These are phyloP conservation scores for Tragulus kanchil DNA, from an alignment of 2,113 vertebrate species.

Conservation along the genomic window DNA sequence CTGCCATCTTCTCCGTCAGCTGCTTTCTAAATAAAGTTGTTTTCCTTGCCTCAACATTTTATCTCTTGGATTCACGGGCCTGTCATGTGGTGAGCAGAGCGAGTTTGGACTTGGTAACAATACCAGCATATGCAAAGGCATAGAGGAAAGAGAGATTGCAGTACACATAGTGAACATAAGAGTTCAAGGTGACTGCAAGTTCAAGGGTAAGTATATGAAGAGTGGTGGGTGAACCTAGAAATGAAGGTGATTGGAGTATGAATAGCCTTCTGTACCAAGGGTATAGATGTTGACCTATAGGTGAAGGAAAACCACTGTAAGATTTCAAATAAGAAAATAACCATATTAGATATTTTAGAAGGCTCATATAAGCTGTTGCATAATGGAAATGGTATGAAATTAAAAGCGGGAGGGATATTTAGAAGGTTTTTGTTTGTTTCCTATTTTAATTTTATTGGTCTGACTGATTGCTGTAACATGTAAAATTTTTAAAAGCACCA, in stretches of 20 bases:
- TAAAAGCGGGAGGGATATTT: background rate
- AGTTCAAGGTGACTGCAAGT: background rate
- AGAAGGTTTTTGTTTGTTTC: background rate
- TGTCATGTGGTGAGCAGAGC: too few relatives aligned
- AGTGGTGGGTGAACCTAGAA: background rate
- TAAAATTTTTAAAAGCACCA: too few relatives aligned
- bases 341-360: background rate
- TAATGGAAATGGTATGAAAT: background rate
- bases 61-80: too few relatives aligned
- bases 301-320: background rate
- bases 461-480: background rate
- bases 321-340: background rate
- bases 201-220: background rate
- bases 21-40: too few relatives aligned
- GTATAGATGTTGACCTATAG: background rate
- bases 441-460: background rate
- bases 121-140: background rate
- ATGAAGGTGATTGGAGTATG: background rate
- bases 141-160: background rate
- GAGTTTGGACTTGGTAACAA: too few relatives aligned
- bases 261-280: background rate
- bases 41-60: too few relatives aligned
- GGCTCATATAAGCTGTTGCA: background rate
- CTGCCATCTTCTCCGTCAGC: too few relatives aligned
- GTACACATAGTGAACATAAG: accelerated